phyloP scores from a whole-genome alignment of 2,888 invertebrate genomes.

The Hylaea fasciaria region DNA sequence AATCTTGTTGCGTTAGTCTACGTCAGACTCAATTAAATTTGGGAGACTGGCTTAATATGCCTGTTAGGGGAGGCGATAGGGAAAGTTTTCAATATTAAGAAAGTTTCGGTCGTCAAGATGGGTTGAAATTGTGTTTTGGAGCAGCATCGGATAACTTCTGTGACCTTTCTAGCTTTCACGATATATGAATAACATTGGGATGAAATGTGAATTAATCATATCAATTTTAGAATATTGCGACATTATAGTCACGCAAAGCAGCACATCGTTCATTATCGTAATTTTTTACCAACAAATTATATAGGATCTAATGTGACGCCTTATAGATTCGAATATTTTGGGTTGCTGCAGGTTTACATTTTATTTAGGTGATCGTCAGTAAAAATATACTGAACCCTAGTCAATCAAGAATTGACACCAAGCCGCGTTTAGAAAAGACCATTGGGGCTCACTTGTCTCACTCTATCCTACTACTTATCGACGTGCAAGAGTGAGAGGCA shows the following conservation, averaged over 20 bases:
- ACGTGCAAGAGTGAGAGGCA: too few relatives aligned
- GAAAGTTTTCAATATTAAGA: conserved; percentile 32
- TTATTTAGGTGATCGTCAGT: too few relatives aligned
- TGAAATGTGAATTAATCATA: neutral
- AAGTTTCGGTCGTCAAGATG: conserved; percentile 25
- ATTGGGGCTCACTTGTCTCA: too few relatives aligned
- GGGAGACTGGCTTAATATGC: conserved; percentile 24
- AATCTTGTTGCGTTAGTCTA: conserved; percentile 22
- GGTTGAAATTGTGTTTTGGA: conserved; percentile 10
- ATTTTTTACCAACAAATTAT: too few relatives aligned
- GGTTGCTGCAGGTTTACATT: too few relatives aligned
- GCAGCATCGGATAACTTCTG: neutral
- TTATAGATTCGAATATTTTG: neutral
- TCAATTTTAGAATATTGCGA: neutral
- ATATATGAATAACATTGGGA: neutral
- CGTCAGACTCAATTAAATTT: conserved; percentile 28
- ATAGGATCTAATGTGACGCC: too few relatives aligned
- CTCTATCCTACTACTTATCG: too few relatives aligned
- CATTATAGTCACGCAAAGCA: neutral
- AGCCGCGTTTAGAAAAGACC: too few relatives aligned
- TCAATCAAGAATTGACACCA: too few relatives aligned
- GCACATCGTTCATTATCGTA: neutral
- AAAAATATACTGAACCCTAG: too few relatives aligned
- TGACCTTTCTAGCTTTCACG: neutral
- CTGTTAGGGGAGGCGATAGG: conserved; percentile 20